Evolutionary conservation across 2,888 invertebrate species (phyloP).

Genomic region (Parnassius glacialis): DNA sequence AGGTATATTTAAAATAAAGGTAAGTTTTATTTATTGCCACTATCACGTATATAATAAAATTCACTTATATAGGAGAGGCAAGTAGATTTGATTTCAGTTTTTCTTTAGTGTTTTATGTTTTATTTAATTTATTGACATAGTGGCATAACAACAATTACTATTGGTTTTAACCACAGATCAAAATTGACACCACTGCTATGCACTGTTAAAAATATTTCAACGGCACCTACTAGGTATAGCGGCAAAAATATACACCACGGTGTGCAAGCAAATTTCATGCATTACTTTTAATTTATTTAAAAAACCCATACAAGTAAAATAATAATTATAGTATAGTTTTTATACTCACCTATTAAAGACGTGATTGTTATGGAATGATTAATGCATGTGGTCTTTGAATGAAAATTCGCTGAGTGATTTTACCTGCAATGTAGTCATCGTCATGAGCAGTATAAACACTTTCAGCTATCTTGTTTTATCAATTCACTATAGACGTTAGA

Average conservation of each 20-base stretch:
- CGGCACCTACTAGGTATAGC: slow-evolving; percentile 24
- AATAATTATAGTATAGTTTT: background rate
- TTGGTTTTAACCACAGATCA: slow-evolving; percentile 47
- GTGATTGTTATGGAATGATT: slow-evolving; percentile 9
- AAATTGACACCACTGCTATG: slow-evolving; percentile 51
- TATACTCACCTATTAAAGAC: background rate
- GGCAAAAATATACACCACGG: background rate
- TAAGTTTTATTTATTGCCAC: slow-evolving; percentile 26
- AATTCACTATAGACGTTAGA: too few relatives aligned
- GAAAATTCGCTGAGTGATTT: background rate
- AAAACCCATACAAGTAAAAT: background rate
- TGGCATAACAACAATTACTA: slow-evolving; percentile 66
- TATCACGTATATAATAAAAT: slow-evolving; percentile 25
- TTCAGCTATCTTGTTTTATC: too few relatives aligned
- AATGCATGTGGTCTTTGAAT: background rate
- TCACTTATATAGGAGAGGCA: slow-evolving; percentile 29
- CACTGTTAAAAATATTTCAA: slow-evolving; percentile 37
- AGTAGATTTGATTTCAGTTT: slow-evolving; percentile 41
- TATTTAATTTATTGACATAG: slow-evolving; percentile 62
- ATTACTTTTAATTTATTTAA: too few relatives aligned
- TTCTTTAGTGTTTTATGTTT: slow-evolving; percentile 39
- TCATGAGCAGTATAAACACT: too few relatives aligned
- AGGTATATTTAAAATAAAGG: slow-evolving; percentile 3
- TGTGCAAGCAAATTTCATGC: background rate
- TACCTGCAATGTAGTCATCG: too few relatives aligned